These are phyloP conservation scores for Drosophila neocordata DNA, from an alignment of 1,140 invertebrate species.

Conservation along the genomic window DNA sequence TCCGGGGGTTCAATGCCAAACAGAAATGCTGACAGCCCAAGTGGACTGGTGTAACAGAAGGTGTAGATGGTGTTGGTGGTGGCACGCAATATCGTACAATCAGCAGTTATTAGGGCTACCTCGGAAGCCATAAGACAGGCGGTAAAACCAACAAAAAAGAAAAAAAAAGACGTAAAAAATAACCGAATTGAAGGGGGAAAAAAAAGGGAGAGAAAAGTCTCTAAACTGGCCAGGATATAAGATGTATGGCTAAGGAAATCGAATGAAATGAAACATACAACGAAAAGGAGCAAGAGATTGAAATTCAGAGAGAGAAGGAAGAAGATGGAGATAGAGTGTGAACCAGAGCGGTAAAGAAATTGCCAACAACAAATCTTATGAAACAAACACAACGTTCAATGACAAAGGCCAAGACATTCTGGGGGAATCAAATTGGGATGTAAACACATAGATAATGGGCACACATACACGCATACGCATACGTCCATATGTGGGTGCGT, in stretches of 20 bases:
- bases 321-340: too few relatives aligned
- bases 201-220: neutral
- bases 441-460: conserved; percentile 81
- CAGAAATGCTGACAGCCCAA: conserved; percentile 66
- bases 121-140: conserved; percentile 69
- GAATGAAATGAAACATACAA: conserved; percentile 33
- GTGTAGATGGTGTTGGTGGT: conserved; percentile 1
- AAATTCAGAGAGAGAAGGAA: conserved; percentile 49
- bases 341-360: conserved; percentile 53
- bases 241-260: conserved; percentile 21
- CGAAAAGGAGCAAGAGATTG: conserved; percentile 61
- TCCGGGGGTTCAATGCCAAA: conserved; percentile 77
- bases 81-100: conserved; percentile 68
- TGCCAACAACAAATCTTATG: conserved; percentile 72
- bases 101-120: conserved; percentile 75
- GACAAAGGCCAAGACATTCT: conserved; percentile 33
- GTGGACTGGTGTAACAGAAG: neutral
- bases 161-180: too few relatives aligned
- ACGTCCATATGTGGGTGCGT: neutral
- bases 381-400: conserved; percentile 48
- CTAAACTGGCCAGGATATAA: conserved; percentile 4
- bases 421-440: conserved; percentile 80
- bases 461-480: conserved; percentile 16
- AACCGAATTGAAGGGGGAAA: conserved; percentile 33
- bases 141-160: conserved; percentile 39